Evolutionary conservation across 2,888 invertebrate species (phyloP).

Genomic region (Polymixis lichenea): DNA sequence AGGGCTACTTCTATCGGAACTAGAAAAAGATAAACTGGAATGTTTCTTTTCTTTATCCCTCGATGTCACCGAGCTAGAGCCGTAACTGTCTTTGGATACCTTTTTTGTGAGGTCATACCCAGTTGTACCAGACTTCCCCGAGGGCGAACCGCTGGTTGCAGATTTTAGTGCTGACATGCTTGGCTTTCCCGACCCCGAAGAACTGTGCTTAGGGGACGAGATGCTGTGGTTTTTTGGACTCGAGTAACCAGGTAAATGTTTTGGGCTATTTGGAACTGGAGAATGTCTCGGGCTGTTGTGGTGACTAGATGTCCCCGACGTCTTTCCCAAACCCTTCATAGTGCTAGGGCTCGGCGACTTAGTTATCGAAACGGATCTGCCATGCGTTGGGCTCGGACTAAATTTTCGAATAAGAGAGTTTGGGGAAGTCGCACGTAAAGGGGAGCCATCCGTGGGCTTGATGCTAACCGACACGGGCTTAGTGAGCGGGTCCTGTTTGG

Average conservation of each 20-base stretch:
- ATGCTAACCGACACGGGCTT: conserved; percentile 94
- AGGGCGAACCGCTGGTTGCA: conserved; percentile 93
- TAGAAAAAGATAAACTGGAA: conserved; percentile 87
- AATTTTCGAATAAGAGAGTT: conserved; percentile 92
- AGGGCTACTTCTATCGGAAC: conserved; percentile 91
- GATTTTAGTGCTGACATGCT: conserved; percentile 97
- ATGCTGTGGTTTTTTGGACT: conserved; percentile 95
- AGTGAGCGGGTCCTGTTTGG: conserved; percentile 93
- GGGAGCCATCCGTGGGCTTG: conserved; percentile 92
- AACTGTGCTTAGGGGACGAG: conserved; percentile 94
- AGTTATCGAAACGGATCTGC: conserved; percentile 91
- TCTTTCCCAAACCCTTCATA: conserved; percentile 84
- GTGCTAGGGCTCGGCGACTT: conserved; percentile 90
- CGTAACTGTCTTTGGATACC: conserved; percentile 87
- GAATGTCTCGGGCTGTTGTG: conserved; percentile 94
- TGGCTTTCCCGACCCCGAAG: conserved; percentile 95
- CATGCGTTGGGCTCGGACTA: conserved; percentile 93
- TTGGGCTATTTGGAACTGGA: conserved; percentile 94
- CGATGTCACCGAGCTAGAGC: conserved; percentile 82
- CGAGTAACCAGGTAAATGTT: conserved; percentile 93
- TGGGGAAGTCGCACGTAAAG: conserved; percentile 92
- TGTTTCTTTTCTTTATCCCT: conserved; percentile 91
- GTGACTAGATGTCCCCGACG: conserved; percentile 88
- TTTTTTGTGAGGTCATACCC: conserved; percentile 90
- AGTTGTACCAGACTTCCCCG: conserved; percentile 90